Evolutionary conservation across 2,888 invertebrate species (phyloP), one percentile per base, ranked within the genome.

Genomic region (Morpho achilles): DNA sequence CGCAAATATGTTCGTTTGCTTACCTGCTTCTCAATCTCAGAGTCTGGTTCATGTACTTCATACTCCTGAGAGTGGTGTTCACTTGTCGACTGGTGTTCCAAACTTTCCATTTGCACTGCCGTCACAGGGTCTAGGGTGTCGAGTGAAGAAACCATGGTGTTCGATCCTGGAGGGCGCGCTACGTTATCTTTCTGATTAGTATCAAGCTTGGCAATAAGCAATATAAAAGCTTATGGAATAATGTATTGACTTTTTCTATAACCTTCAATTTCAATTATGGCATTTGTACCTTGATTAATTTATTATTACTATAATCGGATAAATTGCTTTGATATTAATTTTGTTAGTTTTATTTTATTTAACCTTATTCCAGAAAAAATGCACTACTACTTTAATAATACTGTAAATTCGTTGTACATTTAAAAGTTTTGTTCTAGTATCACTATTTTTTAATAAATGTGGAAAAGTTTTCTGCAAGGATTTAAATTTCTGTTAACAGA

Each of bases 81-180:
- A 59, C 90, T 88, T 1, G 82, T 84, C 2, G 89, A 85, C 61
- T 84, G 87, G 59, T 90, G 89, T 58, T 88, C 91, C 23, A 88
- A 66, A 56, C 89, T 88, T 71, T 92, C 91, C 78, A 90, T 81
- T 63, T 90, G 88, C 5, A 90, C 84, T 0, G 91, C 80, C 0
- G 91, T 91, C 51, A 90, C 75, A 8, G 93, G 93, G 73, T 94
- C 94, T 69, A 94, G 80, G 23, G 93, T 94, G 72, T 95, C 95
- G 67, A 94, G 91, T 16, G 94, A 94, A 32, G 96, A 96, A 56
- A 96, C 95, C 92, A 96, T 93, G 9, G 96, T 96, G 79, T 96
- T 96, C 58, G 96, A 96, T 67, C 96, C 96, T 91, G 84, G 76
- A 82, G 86, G 86, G 79, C 77, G 87, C 74, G 80, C 79, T 84